These are phyloP conservation scores for Zaprionus taronus DNA, from an alignment of 1,140 invertebrate species.

Conservation along the genomic window DNA sequence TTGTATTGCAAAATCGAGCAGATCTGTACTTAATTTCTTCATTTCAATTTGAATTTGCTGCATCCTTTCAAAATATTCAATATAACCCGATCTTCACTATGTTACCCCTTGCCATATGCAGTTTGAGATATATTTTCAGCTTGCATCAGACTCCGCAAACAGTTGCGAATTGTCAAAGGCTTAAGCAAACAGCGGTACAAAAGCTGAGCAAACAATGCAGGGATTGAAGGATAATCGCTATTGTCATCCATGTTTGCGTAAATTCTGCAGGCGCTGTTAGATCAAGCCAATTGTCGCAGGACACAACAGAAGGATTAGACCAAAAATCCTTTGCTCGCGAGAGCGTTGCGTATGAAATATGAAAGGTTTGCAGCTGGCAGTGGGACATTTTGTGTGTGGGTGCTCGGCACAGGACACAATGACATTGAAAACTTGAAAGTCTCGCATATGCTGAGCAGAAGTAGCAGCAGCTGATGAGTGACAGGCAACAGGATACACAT, in stretches of 20 bases:
- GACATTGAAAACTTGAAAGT: slow-evolving; percentile 14
- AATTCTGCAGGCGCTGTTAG: slow-evolving; percentile 41
- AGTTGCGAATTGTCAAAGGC: slow-evolving; percentile 54
- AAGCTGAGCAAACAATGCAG: slow-evolving; percentile 46
- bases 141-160: slow-evolving; percentile 18
- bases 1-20: too few relatives aligned
- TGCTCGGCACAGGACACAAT: slow-evolving; percentile 21
- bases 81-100: background rate
- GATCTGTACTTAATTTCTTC: accelerated
- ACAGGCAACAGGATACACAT: slow-evolving; percentile 57
- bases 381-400: slow-evolving; percentile 41
- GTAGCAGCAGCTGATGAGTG: slow-evolving; percentile 19
- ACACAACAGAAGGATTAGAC: slow-evolving; percentile 35
- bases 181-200: slow-evolving; percentile 36
- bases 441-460: slow-evolving; percentile 53
- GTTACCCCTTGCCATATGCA: background rate
- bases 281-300: slow-evolving; percentile 48
- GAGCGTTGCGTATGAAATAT: slow-evolving; percentile 20
- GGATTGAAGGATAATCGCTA: slow-evolving; percentile 55
- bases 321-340: background rate
- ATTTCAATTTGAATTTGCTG: background rate
- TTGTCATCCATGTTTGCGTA: slow-evolving; percentile 54
- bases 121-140: background rate
- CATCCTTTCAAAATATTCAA: background rate
- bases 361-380: slow-evolving; percentile 32